These are phyloP conservation scores for Chromis chromis DNA, from an alignment of 2,797 vertebrate species.

Conservation along the genomic window DNA sequence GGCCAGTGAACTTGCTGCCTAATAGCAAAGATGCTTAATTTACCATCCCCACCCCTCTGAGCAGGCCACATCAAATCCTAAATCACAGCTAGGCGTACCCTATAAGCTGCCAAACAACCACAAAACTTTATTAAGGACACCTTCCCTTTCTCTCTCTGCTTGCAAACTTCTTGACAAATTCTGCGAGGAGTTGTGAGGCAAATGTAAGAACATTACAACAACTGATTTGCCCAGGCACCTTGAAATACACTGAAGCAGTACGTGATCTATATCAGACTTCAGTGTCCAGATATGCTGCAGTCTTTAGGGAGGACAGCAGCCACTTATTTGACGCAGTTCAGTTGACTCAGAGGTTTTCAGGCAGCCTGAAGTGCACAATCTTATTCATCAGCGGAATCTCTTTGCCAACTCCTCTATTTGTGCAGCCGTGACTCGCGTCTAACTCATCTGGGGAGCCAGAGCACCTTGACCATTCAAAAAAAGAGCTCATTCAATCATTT, in stretches of 20 bases:
- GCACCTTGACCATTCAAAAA: slow-evolving; percentile 10
- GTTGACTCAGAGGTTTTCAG: neutral
- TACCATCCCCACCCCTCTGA: slow-evolving; percentile 8
- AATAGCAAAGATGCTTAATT: slow-evolving; percentile 15
- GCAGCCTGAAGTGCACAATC: neutral
- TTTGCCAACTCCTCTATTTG: neutral
- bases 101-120: slow-evolving; percentile 9
- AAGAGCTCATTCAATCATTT: neutral
- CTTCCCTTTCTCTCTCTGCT: too few species aligned
- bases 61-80: slow-evolving; percentile 13
- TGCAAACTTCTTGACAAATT: neutral
- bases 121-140: slow-evolving; percentile 9
- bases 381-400: slow-evolving; percentile 2
- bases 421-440: slow-evolving; percentile 28
- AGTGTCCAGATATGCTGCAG: neutral
- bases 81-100: slow-evolving; percentile 14
- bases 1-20: neutral
- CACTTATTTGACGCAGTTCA: slow-evolving; percentile 8
- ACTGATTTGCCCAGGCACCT: neutral
- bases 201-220: neutral
- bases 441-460: slow-evolving; percentile 28
- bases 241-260: neutral
- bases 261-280: neutral
- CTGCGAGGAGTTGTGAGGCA: neutral
- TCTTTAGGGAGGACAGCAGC: neutral